Conservation (phyloP, 2,888 invertebrate genomes). For the Philhelius pedissequus region DNA sequence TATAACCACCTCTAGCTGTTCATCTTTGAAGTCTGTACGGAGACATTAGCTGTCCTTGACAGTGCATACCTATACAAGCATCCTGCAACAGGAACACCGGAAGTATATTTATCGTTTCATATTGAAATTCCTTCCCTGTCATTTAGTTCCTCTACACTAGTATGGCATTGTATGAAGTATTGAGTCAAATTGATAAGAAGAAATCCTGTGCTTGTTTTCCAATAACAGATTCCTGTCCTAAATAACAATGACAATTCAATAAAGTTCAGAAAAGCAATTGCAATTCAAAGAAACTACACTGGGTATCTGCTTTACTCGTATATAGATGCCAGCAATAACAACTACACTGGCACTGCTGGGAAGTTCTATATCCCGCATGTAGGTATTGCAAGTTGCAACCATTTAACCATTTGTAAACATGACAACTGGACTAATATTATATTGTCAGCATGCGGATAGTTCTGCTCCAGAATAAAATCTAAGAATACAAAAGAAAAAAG, state of each 20-base stretch:
- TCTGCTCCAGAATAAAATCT: background rate
- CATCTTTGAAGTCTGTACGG: background rate
- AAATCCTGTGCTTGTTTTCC: background rate
- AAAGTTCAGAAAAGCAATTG: conserved; percentile 15
- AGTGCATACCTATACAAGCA: background rate
- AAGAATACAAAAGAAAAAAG: background rate
- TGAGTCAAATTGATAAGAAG: background rate
- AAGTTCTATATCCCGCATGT: background rate
- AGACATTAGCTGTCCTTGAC: background rate
- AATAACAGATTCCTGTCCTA: background rate
- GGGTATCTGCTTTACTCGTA: no score
- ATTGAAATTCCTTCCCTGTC: background rate
- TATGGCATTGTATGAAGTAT: background rate
- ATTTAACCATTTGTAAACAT: background rate
- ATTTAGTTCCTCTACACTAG: no score
- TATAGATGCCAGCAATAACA: background rate
- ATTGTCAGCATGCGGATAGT: conserved; percentile 17
- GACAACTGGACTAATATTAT: background rate
- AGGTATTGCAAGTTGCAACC: background rate
- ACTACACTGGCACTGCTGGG: background rate
- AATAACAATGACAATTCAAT: conserved; percentile 22
- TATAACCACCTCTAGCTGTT: background rate
- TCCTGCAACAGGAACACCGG: background rate
- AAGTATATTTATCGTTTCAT: background rate
- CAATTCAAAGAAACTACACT: background rate